Base-by-base conservation (phyloP, 1,140 invertebrate genomes). In the Neodiprion virginianus region DNA sequence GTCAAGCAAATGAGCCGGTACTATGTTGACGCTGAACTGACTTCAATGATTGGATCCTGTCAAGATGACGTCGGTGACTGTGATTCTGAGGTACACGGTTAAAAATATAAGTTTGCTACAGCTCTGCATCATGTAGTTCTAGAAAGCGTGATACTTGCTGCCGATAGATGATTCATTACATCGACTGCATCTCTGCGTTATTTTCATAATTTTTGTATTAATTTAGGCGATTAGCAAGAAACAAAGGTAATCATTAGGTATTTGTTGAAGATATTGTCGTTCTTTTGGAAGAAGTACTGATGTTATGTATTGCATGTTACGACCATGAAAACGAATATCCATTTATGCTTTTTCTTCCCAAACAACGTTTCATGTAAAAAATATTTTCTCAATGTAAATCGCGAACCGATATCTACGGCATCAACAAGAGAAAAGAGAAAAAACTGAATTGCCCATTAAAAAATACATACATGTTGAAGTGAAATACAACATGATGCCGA, bases 11-110 rank as follows among this genome's bases (percentile, higher is more conserved):
- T 93, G 92, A 91, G 91, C 89, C 91, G 91, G 84, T 92, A 93
- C 90, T 93, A 91, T 89, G 90, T 93, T 90, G 92, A 93, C 82
- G 92, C 92, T 79, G 92, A 93, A 90, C 90, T 93, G 87, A 92
- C 91, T 84, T 91, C 92, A 84, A 93, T 92, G 92, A 91, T 92
- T 86, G 89, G 90, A 84, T 86, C 89, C 74, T 89, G 89, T 85
- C 90, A 91, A 89, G 91, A 92, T 84, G 90, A 89, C 88, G 85
- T 88, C 86, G 90, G 90, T 80, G 91, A 91, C 84, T 90, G 90
- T 80, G 91, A 91, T 84, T 85, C 85, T 79, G 91, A 93, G 91
- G 91, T 92, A 91, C 87, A 87, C 76, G 79, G 72, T 72, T 50
- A 79, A 78, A 76, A 72, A 71, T 79, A 75, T 77, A 85, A 85